phyloP scores from a whole-genome alignment of 2,888 invertebrate genomes.

The Agelastica alni region DNA sequence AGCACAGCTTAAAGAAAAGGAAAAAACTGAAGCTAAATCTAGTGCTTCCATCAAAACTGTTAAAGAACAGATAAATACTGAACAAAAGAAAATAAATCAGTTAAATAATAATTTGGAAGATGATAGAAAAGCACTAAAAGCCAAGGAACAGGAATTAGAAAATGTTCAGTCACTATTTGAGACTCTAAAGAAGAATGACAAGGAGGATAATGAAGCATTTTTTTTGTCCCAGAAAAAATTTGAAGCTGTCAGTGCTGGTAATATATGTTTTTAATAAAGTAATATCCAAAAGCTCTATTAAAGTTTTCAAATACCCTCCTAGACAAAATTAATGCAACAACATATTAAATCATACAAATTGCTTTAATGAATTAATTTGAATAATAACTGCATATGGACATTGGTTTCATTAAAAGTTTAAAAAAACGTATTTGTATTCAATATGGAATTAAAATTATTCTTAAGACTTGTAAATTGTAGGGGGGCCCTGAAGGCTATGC shows the following conservation, averaged over 20 bases:
- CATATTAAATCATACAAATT: too few relatives aligned
- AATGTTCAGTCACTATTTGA: conserved; percentile 69
- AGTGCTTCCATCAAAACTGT: conserved; percentile 67
- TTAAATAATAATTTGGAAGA: conserved; percentile 69
- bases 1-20: conserved; percentile 64
- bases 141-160: conserved; percentile 65
- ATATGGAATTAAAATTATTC: too few relatives aligned
- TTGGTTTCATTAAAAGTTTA: too few relatives aligned
- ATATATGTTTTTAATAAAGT: too few relatives aligned
- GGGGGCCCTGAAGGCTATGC: too few relatives aligned
- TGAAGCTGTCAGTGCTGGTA: conserved; percentile 59
- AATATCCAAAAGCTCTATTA: too few relatives aligned
- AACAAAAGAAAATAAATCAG: conserved; percentile 70
- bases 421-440: too few relatives aligned
- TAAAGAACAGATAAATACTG: conserved; percentile 68
- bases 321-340: too few relatives aligned
- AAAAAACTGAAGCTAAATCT: conserved; percentile 70
- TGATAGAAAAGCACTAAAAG: conserved; percentile 66
- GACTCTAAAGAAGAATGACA: conserved; percentile 69
- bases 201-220: conserved; percentile 68
- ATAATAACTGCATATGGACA: too few relatives aligned
- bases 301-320: too few relatives aligned
- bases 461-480: too few relatives aligned
- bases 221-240: conserved; percentile 75
- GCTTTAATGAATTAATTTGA: too few relatives aligned